phyloP scores from a whole-genome alignment of 2,888 invertebrate species.

The Protodeltote pygarga region DNA sequence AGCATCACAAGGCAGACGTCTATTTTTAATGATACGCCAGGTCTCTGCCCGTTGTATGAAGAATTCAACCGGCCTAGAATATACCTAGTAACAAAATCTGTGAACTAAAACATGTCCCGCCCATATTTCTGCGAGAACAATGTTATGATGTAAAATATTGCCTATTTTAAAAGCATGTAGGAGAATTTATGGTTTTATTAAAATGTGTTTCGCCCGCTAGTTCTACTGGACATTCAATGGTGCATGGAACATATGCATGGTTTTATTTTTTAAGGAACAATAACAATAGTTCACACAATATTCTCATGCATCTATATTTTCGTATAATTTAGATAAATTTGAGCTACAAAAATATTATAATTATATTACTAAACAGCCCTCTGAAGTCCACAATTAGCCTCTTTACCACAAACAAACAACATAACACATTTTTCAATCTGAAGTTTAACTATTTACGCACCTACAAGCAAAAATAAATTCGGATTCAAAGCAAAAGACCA shows the following conservation, averaged over 20 bases:
- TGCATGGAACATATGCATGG: neutral
- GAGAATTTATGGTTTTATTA: constrained; percentile 13
- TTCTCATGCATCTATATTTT: too few species aligned
- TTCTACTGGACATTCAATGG: neutral
- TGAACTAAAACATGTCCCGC: constrained; percentile 35
- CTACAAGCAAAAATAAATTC: neutral
- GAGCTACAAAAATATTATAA: neutral
- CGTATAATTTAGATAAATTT: too few species aligned
- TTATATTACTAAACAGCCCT: neutral
- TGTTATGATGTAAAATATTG: constrained; percentile 39
- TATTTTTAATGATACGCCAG: constrained; percentile 56
- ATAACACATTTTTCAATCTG: neutral
- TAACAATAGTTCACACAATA: neutral
- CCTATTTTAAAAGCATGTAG: constrained; percentile 33
- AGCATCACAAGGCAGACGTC: constrained; percentile 44
- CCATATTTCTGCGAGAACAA: constrained; percentile 31
- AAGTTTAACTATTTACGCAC: neutral
- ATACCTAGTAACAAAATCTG: constrained; percentile 29
- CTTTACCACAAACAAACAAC: neutral
- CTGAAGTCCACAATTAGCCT: neutral
- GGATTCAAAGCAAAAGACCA: constrained; percentile 16
- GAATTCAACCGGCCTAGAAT: constrained; percentile 44
- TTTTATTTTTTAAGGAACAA: neutral
- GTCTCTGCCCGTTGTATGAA: constrained; percentile 39
- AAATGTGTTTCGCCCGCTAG: constrained; percentile 3